phyloP scores from a whole-genome alignment of 1,140 invertebrate species.

The Harpegnathos saltator region DNA sequence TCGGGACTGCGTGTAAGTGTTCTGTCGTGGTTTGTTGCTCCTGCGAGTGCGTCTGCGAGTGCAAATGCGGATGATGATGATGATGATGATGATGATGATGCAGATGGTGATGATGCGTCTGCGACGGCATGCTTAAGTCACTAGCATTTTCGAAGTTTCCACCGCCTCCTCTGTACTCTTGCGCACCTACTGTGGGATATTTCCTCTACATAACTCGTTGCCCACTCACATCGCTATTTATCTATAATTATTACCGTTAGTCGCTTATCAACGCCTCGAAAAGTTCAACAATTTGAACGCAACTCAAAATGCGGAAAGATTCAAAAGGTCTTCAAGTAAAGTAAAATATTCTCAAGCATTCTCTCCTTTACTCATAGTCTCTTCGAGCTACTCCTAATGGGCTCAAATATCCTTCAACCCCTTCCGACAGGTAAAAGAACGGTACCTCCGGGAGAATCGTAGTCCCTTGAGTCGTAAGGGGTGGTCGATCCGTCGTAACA shows the following conservation, averaged over 20 bases:
- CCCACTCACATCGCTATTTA: too few species aligned
- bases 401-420: not conserved
- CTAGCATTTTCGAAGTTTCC: constrained; percentile 80
- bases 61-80: constrained; percentile 76
- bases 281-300: too few species aligned
- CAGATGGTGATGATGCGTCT: constrained; percentile 74
- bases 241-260: not conserved
- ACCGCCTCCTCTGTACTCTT: constrained; percentile 80
- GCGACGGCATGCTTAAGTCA: constrained; percentile 81
- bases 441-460: constrained; percentile 83
- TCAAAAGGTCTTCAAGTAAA: too few species aligned
- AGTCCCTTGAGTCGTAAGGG: constrained; percentile 85
- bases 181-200: constrained; percentile 71
- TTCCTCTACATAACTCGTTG: not conserved
- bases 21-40: constrained; percentile 75
- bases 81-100: constrained; percentile 78
- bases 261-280: not conserved
- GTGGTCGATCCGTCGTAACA: constrained; percentile 84
- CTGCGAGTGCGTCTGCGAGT: constrained; percentile 76
- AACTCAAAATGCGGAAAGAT: too few species aligned
- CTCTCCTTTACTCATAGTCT: too few species aligned
- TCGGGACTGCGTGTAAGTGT: constrained; percentile 85
- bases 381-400: not conserved
- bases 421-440: constrained; percentile 10
- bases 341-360: too few species aligned